Percentiles rank a stretch among this genome's conserved stretches.
These are phyloP conservation scores for Nasonia longicornis DNA, from an alignment of 1,140 invertebrate genomes.

Conservation along the genomic window DNA sequence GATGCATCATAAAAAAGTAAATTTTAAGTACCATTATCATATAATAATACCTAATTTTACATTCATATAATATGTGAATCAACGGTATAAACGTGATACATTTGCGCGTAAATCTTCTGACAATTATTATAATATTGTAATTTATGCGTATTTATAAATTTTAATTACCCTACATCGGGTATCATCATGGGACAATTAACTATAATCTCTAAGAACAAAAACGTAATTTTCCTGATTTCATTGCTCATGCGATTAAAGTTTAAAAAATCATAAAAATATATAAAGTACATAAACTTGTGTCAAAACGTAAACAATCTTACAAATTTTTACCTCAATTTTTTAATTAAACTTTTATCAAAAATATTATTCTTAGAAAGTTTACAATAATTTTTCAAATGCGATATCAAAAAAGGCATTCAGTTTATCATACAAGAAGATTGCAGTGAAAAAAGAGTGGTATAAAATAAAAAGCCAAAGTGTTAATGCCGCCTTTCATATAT, in stretches of 20 bases:
- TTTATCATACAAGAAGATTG: background rate
- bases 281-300: conserved; percentile 40
- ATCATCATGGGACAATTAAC: background rate
- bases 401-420: background rate
- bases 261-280: conserved; percentile 1
- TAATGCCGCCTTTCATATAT: background rate
- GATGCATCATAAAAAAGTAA: too few relatives aligned
- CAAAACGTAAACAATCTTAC: conserved; percentile 39
- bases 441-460: conserved; percentile 5
- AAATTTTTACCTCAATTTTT: conserved; percentile 43
- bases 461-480: conserved; percentile 14
- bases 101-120: background rate
- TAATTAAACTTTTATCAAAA: conserved; percentile 30
- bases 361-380: conserved; percentile 43
- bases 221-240: background rate
- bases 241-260: background rate
- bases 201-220: background rate
- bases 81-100: background rate
- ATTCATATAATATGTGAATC: background rate
- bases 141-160: background rate
- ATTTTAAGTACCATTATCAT: too few relatives aligned
- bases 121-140: background rate
- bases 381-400: conserved; percentile 37
- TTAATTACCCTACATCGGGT: background rate
- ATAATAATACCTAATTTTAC: too few relatives aligned